Evolutionary conservation across 2,797 vertebrate genomes (phyloP).

Genomic region (Triplophysa bombifrons): DNA sequence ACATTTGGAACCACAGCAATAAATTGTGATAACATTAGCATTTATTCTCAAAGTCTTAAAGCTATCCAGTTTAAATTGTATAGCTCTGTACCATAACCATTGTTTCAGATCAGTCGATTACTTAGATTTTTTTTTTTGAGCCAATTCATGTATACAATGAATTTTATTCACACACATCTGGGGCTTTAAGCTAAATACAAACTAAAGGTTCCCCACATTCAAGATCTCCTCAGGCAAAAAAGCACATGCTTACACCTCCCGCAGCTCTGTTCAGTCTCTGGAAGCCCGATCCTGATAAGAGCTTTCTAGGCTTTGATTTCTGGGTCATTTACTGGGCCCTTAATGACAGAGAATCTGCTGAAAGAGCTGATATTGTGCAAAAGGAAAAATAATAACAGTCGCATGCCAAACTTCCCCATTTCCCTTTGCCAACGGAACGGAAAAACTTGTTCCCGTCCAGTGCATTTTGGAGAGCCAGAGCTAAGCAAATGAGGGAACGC

Average conservation of each 20-base stretch:
- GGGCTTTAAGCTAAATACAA: not conserved
- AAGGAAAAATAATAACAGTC: slow-evolving; percentile 75
- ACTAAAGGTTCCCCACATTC: not conserved
- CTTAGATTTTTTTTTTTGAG: not conserved
- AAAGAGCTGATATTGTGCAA: slow-evolving; percentile 72
- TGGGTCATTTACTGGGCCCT: slow-evolving; percentile 58
- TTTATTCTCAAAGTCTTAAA: too few species aligned
- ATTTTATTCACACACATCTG: slow-evolving; percentile 4
- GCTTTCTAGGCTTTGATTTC: slow-evolving; percentile 54
- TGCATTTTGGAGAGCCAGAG: slow-evolving; percentile 62
- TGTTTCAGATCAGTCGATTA: too few species aligned
- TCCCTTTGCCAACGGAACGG: slow-evolving; percentile 70
- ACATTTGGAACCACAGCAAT: too few species aligned
- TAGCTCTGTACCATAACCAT: too few species aligned
- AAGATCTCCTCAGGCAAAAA: not conserved
- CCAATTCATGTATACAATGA: not conserved
- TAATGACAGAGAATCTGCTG: slow-evolving; percentile 59
- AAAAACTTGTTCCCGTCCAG: slow-evolving; percentile 75
- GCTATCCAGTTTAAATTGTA: not conserved
- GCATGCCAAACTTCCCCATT: slow-evolving; percentile 70
- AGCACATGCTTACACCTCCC: not conserved
- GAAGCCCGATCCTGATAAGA: slow-evolving; percentile 60
- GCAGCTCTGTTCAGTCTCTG: not conserved
- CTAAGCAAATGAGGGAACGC: slow-evolving; percentile 56
- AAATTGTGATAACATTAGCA: too few species aligned